These are phyloP conservation scores for Eustalomyia histrio DNA, from an alignment of 2,888 invertebrate genomes.

Conservation along the genomic window DNA sequence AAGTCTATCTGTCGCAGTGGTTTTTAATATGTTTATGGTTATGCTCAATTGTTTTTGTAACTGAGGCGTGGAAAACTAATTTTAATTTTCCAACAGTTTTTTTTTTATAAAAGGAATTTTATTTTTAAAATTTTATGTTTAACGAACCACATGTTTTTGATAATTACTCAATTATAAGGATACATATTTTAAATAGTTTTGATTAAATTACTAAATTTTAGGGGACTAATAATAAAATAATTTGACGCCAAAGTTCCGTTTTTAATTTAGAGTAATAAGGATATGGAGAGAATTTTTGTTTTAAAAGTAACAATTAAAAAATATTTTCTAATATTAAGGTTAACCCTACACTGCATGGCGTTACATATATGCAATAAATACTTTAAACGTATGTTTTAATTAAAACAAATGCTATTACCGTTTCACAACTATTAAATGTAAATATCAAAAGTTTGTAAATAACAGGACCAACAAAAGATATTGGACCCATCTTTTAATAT, in stretches of 20 bases:
- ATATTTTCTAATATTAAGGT: too few species aligned
- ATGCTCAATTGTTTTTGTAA: constrained; percentile 77
- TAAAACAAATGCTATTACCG: too few species aligned
- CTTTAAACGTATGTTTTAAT: too few species aligned
- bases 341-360: too few species aligned
- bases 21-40: constrained; percentile 59
- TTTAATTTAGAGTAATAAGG: not conserved
- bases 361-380: too few species aligned
- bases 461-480: too few species aligned
- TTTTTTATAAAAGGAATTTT: constrained; percentile 19
- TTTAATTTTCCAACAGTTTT: constrained; percentile 68
- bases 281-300: too few species aligned
- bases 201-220: not conserved
- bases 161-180: constrained; percentile 76
- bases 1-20: not conserved
- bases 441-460: too few species aligned
- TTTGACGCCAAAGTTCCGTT: constrained; percentile 34
- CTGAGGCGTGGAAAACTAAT: constrained; percentile 79
- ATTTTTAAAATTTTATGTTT: constrained; percentile 63
- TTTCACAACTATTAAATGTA: too few species aligned
- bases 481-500: too few species aligned
- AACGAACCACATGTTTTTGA: constrained; percentile 79
- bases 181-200: constrained; percentile 30
- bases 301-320: too few species aligned
- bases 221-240: constrained; percentile 11